Percentiles rank a stretch among this genome's conserved stretches.
phyloP scores from a whole-genome alignment of 2,113 vertebrate genomes.

The Siphamia tubifer region DNA sequence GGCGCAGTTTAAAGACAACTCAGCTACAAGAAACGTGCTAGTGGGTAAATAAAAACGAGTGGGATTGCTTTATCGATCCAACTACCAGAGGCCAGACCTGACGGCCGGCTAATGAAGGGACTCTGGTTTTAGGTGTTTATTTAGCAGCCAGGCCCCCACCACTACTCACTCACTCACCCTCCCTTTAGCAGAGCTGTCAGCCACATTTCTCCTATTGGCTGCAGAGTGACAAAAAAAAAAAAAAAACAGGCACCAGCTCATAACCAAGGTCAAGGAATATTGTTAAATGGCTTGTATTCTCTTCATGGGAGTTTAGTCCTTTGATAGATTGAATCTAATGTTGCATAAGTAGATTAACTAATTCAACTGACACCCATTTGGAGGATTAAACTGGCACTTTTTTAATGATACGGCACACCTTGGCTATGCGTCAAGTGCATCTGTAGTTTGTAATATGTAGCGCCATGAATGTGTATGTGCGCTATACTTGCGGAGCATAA shows the following conservation, averaged over 20 bases:
- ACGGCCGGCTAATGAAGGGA: slow-evolving; percentile 73
- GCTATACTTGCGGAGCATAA: slow-evolving; percentile 45
- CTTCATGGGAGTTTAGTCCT: slow-evolving; percentile 47
- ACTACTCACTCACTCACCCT: slow-evolving; percentile 46
- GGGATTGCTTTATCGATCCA: slow-evolving; percentile 81
- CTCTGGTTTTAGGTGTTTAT: slow-evolving; percentile 62
- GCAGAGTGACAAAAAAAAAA: slow-evolving; percentile 9
- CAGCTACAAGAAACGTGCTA: slow-evolving; percentile 80
- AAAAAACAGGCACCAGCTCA: slow-evolving; percentile 41
- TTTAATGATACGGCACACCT: slow-evolving; percentile 45
- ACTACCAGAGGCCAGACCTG: slow-evolving; percentile 64
- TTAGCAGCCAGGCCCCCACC: slow-evolving; percentile 68
- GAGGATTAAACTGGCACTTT: slow-evolving; percentile 45
- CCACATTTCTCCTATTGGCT: slow-evolving; percentile 40
- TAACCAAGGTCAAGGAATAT: slow-evolving; percentile 61
- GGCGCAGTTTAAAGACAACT: slow-evolving; percentile 79
- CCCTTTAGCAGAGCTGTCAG: slow-evolving; percentile 57
- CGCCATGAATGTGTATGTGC: slow-evolving; percentile 19
- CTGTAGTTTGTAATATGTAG: slow-evolving; percentile 26
- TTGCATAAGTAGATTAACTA: slow-evolving; percentile 65
- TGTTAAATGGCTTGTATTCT: slow-evolving; percentile 55
- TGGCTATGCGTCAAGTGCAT: slow-evolving; percentile 26
- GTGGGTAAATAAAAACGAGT: slow-evolving; percentile 84
- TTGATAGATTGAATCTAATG: slow-evolving; percentile 62
- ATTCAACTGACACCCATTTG: slow-evolving; percentile 55